These are phyloP conservation scores for Isotomurus palustris DNA, from an alignment of 2,888 invertebrate species.

Conservation along the genomic window DNA sequence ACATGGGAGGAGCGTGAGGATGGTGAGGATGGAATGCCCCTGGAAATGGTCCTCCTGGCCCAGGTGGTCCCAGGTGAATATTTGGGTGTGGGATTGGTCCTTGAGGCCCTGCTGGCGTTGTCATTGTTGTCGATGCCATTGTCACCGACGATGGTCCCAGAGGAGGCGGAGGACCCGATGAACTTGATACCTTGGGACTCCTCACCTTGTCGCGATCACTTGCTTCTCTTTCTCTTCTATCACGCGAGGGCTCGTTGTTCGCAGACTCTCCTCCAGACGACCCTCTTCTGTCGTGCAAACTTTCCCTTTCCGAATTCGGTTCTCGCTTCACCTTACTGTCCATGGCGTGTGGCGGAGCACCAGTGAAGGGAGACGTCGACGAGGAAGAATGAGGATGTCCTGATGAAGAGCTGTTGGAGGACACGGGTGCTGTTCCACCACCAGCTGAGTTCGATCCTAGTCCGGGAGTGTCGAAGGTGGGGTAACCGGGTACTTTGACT, in stretches of 20 bases:
- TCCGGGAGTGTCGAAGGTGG: conserved; percentile 39
- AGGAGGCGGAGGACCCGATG: conserved; percentile 16
- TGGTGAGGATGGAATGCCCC: conserved; percentile 47
- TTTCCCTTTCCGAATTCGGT: conserved; percentile 11
- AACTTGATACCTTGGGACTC: conserved; percentile 30
- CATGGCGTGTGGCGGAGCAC: conserved; percentile 13
- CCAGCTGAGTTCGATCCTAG: conserved; percentile 29
- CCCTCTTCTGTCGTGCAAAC: conserved; percentile 18
- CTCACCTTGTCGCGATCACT: conserved; percentile 29
- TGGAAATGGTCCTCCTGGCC: conserved; percentile 38
- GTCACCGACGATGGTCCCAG: conserved; percentile 29
- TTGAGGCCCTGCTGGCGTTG: conserved; percentile 44
- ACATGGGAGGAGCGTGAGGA: conserved; percentile 61
- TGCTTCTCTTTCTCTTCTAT: conserved; percentile 14
- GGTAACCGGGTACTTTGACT: conserved; percentile 65
- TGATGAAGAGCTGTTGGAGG: neutral
- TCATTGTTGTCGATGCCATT: conserved; percentile 42
- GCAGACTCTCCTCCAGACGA: conserved; percentile 14
- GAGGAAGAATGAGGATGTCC: conserved; percentile 14
- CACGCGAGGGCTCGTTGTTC: conserved; percentile 17
- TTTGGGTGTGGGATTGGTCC: conserved; percentile 49
- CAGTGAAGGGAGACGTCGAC: conserved; percentile 36
- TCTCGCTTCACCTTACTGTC: conserved; percentile 28
- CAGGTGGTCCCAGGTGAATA: conserved; percentile 59
- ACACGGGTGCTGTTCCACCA: conserved; percentile 17